A percentile compares a stretch with the other conserved stretches of the same genome.
phyloP scores from a whole-genome alignment of 2,113 vertebrate genomes.

The Notechis scutatus region DNA sequence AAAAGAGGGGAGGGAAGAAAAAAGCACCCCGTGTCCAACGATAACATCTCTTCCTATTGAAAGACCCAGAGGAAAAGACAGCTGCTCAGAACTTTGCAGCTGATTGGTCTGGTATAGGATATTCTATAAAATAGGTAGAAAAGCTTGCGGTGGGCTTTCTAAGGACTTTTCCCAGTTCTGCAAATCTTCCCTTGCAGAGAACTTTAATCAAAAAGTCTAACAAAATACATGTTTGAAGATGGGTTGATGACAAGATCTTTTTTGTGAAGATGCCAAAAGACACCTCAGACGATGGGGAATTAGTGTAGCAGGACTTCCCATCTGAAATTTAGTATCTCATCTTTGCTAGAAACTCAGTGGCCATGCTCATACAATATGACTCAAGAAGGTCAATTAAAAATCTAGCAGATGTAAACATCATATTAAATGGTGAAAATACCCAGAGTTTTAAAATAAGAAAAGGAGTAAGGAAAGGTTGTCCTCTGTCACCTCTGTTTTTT shows the following conservation, averaged over 20 bases:
- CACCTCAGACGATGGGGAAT: neutral
- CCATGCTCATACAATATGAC: neutral
- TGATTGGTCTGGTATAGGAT: neutral
- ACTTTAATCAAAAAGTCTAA: slow-evolving; percentile 40
- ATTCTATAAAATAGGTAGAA: slow-evolving; percentile 26
- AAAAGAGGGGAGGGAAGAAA: neutral
- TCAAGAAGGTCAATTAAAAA: neutral
- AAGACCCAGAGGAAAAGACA: neutral
- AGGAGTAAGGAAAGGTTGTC: too few species aligned
- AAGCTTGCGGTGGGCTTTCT: slow-evolving; percentile 44
- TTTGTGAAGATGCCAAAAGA: neutral
- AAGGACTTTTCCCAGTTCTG: slow-evolving; percentile 38
- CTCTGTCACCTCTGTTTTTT: too few species aligned
- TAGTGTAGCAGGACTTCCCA: neutral
- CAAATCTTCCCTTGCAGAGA: slow-evolving; percentile 48
- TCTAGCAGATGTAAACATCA: neutral
- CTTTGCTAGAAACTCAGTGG: neutral
- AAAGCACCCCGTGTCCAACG: neutral
- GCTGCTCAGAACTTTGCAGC: neutral
- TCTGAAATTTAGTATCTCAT: neutral
- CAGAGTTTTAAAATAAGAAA: too few species aligned
- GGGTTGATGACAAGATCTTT: neutral
- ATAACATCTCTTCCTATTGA: neutral
- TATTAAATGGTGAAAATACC: too few species aligned
- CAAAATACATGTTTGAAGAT: neutral